These are phyloP conservation scores for Drosophila arizonae DNA, from an alignment of 1,140 invertebrate genomes.

Conservation along the genomic window DNA sequence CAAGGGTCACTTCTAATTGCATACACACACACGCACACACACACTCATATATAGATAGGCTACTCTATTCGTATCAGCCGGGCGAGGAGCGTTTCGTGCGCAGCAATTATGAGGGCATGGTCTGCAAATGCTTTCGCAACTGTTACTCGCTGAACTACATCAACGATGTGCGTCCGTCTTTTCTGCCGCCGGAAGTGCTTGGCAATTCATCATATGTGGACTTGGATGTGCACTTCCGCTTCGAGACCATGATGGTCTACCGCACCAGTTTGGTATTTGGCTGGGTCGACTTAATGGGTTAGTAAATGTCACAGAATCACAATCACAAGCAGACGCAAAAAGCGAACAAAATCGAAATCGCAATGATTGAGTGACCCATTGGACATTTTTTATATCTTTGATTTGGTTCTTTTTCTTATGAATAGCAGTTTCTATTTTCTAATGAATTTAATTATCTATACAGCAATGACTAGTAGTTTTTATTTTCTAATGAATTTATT, in stretches of 20 bases:
- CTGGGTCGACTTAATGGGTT: conserved; percentile 80
- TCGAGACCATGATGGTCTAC: conserved; percentile 76
- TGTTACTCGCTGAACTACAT: conserved; percentile 77
- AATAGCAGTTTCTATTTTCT: too few species aligned
- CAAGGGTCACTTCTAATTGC: not conserved
- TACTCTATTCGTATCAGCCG: conserved; percentile 62
- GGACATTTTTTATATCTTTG: not conserved
- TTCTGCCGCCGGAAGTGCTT: conserved; percentile 61
- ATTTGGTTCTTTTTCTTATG: not conserved
- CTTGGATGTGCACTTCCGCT: conserved; percentile 75
- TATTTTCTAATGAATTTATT: too few species aligned
- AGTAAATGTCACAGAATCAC: conserved; percentile 15
- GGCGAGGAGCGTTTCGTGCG: conserved; percentile 65
- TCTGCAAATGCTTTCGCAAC: conserved; percentile 77
- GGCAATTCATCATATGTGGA: conserved; percentile 71
- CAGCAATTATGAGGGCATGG: conserved; percentile 66
- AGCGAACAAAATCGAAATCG: not conserved
- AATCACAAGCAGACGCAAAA: not conserved
- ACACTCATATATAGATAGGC: conserved; percentile 37
- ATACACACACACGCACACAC: conserved; percentile 35
- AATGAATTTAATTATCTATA: too few species aligned
- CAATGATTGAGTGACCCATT: not conserved
- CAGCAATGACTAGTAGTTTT: too few species aligned
- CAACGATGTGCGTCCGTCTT: conserved; percentile 72
- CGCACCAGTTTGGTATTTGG: conserved; percentile 76